Base-by-base conservation (phyloP, 2,888 invertebrate genomes). In the Xanthorhoe spadicearia region DNA sequence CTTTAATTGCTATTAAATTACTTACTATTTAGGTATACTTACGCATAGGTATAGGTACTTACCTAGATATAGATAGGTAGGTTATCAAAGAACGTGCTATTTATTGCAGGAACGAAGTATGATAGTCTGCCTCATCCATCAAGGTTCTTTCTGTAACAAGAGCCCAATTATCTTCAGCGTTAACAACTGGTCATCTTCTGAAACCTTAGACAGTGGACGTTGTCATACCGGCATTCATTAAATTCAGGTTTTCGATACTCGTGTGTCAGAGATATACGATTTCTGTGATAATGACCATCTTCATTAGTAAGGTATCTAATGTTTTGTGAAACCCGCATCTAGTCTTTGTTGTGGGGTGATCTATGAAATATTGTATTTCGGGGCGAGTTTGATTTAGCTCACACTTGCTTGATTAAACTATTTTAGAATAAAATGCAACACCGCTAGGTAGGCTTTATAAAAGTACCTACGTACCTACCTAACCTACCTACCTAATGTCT, bases 211-310 rank as follows among this genome's bases (percentile, higher is more conserved):
- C 76, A 75, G 71, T 69, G 76, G 78, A 83, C 77, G 76, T 76
- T 78, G 72, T 80, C 81, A 68, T 65, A 68, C 53, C 28, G 32
- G 52, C 52, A 60, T 62, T 65, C 65, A 68, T 68, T 68, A 68
- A 68, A 60, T 65, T 61, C 83, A 82, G 82, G 83, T 84, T 85
- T 82, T 81, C 80, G 84, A 83, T 80, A 77, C 85, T 88, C 83
- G 74, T 79, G 76, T 89, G 85, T 86, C 90, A 90, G 87, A 84
- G 85, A 82, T 80, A 84, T 87, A 82, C 75, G 70, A 82, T 87
- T 87, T 81, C 87, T 72, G 53, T 66, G 67, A 79, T 88, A 89
- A 88, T 88, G 85, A 88, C 83, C 80, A 79, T 85, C 85, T 85
- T 83, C 80, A 80, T 79, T 80, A 78, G 52, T 46, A 57, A 55